Evolutionary conservation across 2,113 vertebrate genomes (phyloP).

Genomic region (Colistium nudipinnis): DNA sequence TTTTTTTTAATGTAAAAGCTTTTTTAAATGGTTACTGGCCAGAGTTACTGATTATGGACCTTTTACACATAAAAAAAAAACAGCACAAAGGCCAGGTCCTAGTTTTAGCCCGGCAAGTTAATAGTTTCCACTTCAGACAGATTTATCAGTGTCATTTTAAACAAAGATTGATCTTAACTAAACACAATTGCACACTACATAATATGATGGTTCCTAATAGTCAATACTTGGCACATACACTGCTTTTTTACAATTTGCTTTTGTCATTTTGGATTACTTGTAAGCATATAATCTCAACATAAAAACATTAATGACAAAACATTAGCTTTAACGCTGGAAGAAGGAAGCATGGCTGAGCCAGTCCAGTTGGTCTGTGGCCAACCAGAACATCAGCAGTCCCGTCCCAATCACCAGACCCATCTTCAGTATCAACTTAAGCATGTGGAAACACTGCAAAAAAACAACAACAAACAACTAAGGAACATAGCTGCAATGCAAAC

Average conservation of each 20-base stretch:
- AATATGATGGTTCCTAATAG: neutral
- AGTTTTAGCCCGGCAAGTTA: too few species aligned
- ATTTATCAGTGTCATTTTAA: neutral
- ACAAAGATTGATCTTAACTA: conserved; percentile 37
- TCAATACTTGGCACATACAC: neutral
- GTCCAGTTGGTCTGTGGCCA: conserved; percentile 65
- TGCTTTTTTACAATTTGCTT: neutral
- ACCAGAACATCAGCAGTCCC: conserved; percentile 75
- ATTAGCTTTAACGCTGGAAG: conserved; percentile 2
- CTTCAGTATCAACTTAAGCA: conserved; percentile 63
- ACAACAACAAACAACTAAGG: neutral
- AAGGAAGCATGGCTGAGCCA: conserved; percentile 36
- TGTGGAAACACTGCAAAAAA: conserved; percentile 52
- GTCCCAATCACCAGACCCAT: conserved; percentile 54
- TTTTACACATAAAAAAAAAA: too few species aligned
- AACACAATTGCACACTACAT: conserved; percentile 20
- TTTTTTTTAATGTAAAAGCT: too few species aligned
- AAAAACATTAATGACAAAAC: neutral
- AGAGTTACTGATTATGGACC: too few species aligned
- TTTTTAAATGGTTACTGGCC: too few species aligned
- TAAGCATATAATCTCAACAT: neutral
- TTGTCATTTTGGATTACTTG: neutral
- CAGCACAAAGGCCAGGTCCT: too few species aligned
- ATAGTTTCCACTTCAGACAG: neutral
- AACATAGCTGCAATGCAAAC: neutral